Base-by-base conservation (phyloP, 2,888 invertebrate species). In the Dasysyrphus tricinctus region DNA sequence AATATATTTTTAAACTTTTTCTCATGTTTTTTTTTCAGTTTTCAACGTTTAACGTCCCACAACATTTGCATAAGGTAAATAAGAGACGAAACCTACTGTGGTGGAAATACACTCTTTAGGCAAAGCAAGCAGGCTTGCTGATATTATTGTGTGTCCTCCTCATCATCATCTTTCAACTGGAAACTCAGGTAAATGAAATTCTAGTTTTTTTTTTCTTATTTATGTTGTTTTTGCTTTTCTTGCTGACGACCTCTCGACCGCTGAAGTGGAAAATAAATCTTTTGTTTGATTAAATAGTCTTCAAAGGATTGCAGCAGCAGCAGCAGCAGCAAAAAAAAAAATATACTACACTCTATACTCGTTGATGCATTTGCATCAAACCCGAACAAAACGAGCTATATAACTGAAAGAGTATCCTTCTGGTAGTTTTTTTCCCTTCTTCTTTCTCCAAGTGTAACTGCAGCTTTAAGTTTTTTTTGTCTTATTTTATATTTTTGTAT, bases 151-250 rank as follows among this genome's bases (percentile, higher is more conserved):
- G 42, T 61, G 42, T 61, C 37, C 51, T 61, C 34, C 14, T 56
- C 56, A 65, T 65, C 16, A 54, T 78, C 61, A 54, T 76, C 42
- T 65, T 79, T 39, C 51, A 80, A 73, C 73, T 73, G 34, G 51
- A 67, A 74, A 77, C 37, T 77, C 80, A 85, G 85, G 85, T 81
- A 85, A 85, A 72, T 84, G 51, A 57, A 59, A 61, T 69, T 8
- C 61, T 37, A 24, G 56, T 16, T 72, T 65, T 42, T 44, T 37
- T 39, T 19, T 37, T 37, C 34, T 1, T 8, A 8, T 7, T 11
- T 14, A n/a, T n/a, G n/a, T 24, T 11, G 32, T 37, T 32, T 5
- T 34, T 57, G 16, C 5, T 63, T n/a, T 54, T 16, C 61, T 32
- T 32, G 32, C 32, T 11, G 56, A 67, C 37, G 56, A 67, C 37